Evolutionary conservation across 2,797 vertebrate genomes (phyloP).

Genomic region (Hyperoplus immaculatus): DNA sequence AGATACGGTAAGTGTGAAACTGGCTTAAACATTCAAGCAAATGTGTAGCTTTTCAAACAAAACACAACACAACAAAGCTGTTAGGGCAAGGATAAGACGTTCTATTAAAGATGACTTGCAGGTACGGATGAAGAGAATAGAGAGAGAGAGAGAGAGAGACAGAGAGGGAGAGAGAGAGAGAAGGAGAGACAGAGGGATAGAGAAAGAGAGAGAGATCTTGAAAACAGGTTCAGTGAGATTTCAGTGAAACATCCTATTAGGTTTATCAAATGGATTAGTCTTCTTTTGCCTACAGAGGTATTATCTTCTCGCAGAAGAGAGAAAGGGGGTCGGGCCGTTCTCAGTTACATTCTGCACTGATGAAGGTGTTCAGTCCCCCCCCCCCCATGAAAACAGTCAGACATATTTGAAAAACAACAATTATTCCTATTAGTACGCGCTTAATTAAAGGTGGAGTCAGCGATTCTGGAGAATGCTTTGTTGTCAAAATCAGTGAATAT

Average conservation of each 20-base stretch:
- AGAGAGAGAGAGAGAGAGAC: conserved; percentile 38
- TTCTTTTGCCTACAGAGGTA: conserved; percentile 64
- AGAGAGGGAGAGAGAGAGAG: conserved; percentile 47
- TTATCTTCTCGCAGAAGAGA: conserved; percentile 51
- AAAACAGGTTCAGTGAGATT: conserved; percentile 62
- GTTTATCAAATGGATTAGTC: conserved; percentile 76
- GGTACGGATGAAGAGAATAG: conserved; percentile 59
- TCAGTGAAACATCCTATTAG: conserved; percentile 79
- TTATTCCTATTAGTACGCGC: conserved; percentile 19
- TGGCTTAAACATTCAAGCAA: conserved; percentile 36
- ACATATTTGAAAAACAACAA: conserved; percentile 25
- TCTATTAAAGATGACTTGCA: conserved; percentile 72
- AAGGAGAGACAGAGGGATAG: conserved; percentile 49
- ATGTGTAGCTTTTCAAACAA: conserved; percentile 44
- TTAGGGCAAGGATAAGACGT: conserved; percentile 37
- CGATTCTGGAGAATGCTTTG: no score
- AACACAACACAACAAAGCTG: conserved; percentile 27
- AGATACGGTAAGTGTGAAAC: conserved; percentile 44
- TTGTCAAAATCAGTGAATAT: no score
- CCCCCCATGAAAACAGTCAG: conserved; percentile 31
- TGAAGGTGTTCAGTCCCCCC: conserved; percentile 41
- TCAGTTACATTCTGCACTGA: conserved; percentile 50
- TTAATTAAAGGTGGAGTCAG: not conserved
- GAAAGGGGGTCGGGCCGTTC: conserved; percentile 46
- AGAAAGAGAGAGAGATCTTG: conserved; percentile 47